phyloP scores from a whole-genome alignment of 2,888 invertebrate genomes.

The Xylocampa areola region DNA sequence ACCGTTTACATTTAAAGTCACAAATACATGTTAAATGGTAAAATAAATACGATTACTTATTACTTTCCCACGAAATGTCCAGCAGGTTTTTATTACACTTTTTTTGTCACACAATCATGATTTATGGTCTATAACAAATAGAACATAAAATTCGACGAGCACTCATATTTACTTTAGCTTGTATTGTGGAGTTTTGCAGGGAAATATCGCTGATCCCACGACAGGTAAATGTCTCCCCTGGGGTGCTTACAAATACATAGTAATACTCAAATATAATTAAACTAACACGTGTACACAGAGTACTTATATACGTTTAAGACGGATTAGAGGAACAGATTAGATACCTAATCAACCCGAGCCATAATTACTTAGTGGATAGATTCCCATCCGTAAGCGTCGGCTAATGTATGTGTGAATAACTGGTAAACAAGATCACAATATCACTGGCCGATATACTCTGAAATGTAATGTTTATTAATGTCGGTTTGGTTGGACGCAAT shows the following conservation, averaged over 20 bases:
- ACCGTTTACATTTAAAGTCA: slow-evolving; percentile 17
- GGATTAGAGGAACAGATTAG: slow-evolving; percentile 51
- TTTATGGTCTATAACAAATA: slow-evolving; percentile 47
- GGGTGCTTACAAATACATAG: slow-evolving; percentile 16
- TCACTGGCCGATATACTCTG: too few species aligned
- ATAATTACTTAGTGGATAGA: slow-evolving; percentile 46
- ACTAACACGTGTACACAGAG: slow-evolving; percentile 24
- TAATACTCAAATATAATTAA: slow-evolving; percentile 42
- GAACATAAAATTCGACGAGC: slow-evolving; percentile 35
- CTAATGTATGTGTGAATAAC: slow-evolving; percentile 24
- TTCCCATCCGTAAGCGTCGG: slow-evolving; percentile 12
- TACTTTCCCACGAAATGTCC: slow-evolving; percentile 26
- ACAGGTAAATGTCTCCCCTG: slow-evolving; percentile 19
- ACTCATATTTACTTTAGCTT: slow-evolving; percentile 41
- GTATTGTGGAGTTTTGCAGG: slow-evolving; percentile 27
- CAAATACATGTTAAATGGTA: slow-evolving; percentile 32
- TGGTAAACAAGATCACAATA: slow-evolving; percentile 27
- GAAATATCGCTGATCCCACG: slow-evolving; percentile 20
- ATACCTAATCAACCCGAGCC: slow-evolving; percentile 46
- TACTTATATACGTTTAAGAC: slow-evolving; percentile 32
- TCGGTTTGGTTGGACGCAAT: too few species aligned
- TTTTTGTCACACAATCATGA: slow-evolving; percentile 44
- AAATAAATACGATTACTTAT: slow-evolving; percentile 41
- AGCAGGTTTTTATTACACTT: slow-evolving; percentile 46
- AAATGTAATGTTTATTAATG: too few species aligned